These are phyloP conservation scores for Halocaridina rubra DNA, from an alignment of 2,888 invertebrate genomes.

Conservation along the genomic window DNA sequence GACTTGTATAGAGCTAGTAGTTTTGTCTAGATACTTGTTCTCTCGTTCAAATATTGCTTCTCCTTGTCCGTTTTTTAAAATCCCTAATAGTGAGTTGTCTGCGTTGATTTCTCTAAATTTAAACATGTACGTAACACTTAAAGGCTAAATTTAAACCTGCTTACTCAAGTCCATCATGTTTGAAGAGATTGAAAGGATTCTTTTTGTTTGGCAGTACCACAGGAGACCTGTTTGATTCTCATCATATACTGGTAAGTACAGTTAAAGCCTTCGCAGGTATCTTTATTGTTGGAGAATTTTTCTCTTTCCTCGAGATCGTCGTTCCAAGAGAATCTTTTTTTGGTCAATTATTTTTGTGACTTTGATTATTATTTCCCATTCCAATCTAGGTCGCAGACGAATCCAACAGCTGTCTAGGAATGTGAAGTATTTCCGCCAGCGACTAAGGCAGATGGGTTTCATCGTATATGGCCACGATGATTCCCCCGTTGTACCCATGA, in stretches of 20 bases:
- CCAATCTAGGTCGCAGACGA: conserved; percentile 70
- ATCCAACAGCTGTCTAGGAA: conserved; percentile 69
- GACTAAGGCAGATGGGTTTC: conserved; percentile 71
- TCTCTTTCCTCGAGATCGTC: too few relatives aligned
- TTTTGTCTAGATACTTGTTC: not conserved
- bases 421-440: conserved; percentile 69
- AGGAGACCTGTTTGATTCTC: too few relatives aligned
- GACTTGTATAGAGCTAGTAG: conserved; percentile 6
- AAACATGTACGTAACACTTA: too few relatives aligned
- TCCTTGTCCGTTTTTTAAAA: not conserved
- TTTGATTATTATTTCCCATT: conserved; percentile 27
- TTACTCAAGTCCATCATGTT: too few relatives aligned
- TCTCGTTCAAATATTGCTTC: not conserved
- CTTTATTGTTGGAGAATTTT: too few relatives aligned
- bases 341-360: not conserved
- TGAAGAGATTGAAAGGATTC: too few relatives aligned
- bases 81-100: not conserved
- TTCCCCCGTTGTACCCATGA: conserved; percentile 72
- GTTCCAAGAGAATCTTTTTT: too few relatives aligned
- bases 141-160: too few relatives aligned
- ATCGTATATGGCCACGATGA: conserved; percentile 72
- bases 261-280: too few relatives aligned
- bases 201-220: too few relatives aligned
- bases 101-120: not conserved
- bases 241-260: too few relatives aligned